Conservation (phyloP, 2,797 vertebrate species). For the Cossypha caffra region DNA sequence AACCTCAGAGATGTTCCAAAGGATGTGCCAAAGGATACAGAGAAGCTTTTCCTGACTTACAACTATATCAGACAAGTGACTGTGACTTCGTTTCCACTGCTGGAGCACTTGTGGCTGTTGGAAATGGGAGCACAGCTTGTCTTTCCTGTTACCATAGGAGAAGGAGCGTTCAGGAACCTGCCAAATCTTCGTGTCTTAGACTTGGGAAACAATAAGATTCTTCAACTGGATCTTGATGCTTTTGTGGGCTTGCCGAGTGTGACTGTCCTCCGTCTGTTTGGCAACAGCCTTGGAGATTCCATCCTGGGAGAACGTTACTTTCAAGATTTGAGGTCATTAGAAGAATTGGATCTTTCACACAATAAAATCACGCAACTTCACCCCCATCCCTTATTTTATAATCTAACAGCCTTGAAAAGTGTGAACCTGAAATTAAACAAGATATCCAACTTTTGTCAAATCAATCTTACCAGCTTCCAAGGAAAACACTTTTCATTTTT, state of each 20-base stretch:
- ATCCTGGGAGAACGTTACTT: constrained; percentile 81
- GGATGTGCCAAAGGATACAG: constrained; percentile 72
- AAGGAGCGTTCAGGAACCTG: constrained; percentile 82
- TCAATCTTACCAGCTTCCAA: constrained; percentile 80
- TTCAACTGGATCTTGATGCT: constrained; percentile 78
- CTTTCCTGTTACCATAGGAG: constrained; percentile 70
- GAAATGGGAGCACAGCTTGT: constrained; percentile 72
- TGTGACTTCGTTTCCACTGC: constrained; percentile 72
- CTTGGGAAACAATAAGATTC: constrained; percentile 63
- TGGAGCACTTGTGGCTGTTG: constrained; percentile 72
- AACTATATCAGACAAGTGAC: constrained; percentile 82
- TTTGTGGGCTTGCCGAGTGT: constrained; percentile 82
- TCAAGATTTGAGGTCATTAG: constrained; percentile 80
- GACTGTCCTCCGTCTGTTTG: constrained; percentile 69
- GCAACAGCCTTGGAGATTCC: constrained; percentile 72
- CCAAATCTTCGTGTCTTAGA: constrained; percentile 77
- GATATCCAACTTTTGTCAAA: constrained; percentile 81
- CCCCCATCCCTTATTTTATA: constrained; percentile 82
- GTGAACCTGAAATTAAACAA: constrained; percentile 78
- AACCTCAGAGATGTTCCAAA: constrained; percentile 75
- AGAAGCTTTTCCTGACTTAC: constrained; percentile 71
- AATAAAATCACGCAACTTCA: constrained; percentile 78
- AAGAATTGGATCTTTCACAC: constrained; percentile 73
- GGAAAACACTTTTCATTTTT: constrained; percentile 80
- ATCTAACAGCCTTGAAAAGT: constrained; percentile 71